A percentile compares a stretch with the other conserved stretches of the same genome.
Evolutionary conservation across 2,113 vertebrate genomes (phyloP).

Genomic region (Onychostoma macrolepis): DNA sequence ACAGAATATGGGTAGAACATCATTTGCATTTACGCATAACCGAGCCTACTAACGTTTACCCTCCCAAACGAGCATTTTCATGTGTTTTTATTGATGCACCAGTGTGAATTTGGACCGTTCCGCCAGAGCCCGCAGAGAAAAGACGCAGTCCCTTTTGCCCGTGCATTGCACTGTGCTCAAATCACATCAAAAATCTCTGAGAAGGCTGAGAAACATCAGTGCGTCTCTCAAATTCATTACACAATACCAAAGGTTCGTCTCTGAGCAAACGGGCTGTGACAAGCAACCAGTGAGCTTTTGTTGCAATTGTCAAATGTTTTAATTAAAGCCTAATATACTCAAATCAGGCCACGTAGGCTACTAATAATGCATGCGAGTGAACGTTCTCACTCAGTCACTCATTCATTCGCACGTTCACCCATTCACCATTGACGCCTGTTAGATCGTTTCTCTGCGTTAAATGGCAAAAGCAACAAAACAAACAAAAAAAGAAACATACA

Average conservation of each 20-base stretch:
- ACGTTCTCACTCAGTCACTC: conserved; percentile 56
- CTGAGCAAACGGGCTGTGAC: background rate
- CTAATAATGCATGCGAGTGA: conserved; percentile 25
- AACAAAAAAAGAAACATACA: background rate
- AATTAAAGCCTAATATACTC: conserved; percentile 16
- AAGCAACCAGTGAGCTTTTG: background rate
- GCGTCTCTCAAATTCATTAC: background rate
- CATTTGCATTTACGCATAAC: background rate
- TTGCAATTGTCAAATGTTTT: background rate
- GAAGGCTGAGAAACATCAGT: conserved; percentile 3
- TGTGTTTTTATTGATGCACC: conserved; percentile 15
- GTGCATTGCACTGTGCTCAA: conserved; percentile 41
- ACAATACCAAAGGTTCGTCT: conserved; percentile 16
- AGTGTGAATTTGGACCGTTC: background rate
- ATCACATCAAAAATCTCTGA: conserved; percentile 35
- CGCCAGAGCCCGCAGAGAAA: conserved; percentile 29
- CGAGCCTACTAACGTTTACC: background rate
- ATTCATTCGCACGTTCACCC: conserved; percentile 43
- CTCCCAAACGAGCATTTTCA: background rate
- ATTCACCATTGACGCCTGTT: background rate
- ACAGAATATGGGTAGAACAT: background rate
- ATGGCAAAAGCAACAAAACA: background rate
- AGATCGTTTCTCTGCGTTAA: background rate
- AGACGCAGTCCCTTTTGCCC: conserved; percentile 52
- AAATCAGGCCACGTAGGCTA: conserved; percentile 43